These are phyloP conservation scores for Ciconia stormi DNA, from an alignment of 2,113 vertebrate species.

Conservation along the genomic window DNA sequence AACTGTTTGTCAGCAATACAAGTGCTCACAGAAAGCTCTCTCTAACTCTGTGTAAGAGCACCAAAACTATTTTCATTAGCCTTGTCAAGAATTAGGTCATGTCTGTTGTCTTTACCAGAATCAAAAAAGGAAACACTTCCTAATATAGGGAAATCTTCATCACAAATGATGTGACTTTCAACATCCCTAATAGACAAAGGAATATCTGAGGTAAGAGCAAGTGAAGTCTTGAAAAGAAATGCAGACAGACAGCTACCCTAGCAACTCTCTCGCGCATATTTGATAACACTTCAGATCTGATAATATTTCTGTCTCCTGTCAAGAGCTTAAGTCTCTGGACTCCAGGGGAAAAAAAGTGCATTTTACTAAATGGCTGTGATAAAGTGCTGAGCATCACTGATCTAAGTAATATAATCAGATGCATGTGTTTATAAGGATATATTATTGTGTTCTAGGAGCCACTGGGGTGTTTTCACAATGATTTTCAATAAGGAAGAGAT, in stretches of 20 bases:
- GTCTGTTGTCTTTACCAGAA: background rate
- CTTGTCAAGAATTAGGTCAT: background rate
- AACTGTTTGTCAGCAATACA: background rate
- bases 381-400: background rate
- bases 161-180: background rate
- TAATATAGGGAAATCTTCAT: background rate
- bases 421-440: background rate
- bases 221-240: background rate
- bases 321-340: background rate
- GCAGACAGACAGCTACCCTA: background rate
- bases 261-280: background rate
- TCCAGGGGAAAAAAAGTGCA: rapidly evolving
- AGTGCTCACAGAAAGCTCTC: background rate
- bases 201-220: background rate
- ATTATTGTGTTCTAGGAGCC: background rate
- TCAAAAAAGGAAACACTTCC: background rate
- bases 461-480: background rate
- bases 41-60: background rate
- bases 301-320: background rate
- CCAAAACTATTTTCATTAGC: background rate
- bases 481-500: background rate
- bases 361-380: background rate
- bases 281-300: background rate
- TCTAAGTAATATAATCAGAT: background rate
- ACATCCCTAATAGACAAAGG: background rate